Conservation (phyloP, 2,113 vertebrate genomes). For the Mixornis gularis region DNA sequence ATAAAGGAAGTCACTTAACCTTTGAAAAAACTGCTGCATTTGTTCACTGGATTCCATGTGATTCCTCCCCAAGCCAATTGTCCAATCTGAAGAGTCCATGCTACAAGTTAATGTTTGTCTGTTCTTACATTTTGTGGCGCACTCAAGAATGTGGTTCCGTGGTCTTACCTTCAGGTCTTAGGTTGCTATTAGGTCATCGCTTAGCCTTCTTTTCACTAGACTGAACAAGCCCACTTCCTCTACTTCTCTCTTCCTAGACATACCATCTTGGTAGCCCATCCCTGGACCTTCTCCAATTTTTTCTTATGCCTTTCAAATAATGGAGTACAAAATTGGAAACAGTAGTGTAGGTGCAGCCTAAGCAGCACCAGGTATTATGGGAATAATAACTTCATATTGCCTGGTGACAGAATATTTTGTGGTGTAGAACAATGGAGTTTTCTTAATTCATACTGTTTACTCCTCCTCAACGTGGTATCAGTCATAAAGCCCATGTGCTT, state of each 20-base stretch:
- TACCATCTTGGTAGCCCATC: background rate
- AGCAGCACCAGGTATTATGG: background rate
- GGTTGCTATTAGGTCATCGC: fast-evolving
- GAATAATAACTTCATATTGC: background rate
- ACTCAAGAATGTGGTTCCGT: background rate
- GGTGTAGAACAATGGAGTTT: background rate
- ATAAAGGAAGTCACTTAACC: background rate
- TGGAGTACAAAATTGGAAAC: background rate
- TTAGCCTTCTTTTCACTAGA: background rate
- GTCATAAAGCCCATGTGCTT: background rate
- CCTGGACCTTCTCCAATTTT: background rate
- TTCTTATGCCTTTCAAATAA: background rate
- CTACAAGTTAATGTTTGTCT: fast-evolving
- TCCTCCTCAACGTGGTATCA: background rate
- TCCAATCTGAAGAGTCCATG: background rate
- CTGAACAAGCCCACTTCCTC: background rate
- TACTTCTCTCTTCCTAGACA: background rate
- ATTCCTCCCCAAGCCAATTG: background rate
- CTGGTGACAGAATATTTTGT: background rate
- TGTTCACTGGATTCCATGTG: background rate
- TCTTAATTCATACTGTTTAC: background rate
- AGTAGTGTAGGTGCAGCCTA: background rate
- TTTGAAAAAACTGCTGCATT: background rate
- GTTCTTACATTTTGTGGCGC: background rate
- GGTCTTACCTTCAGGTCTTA: background rate